Evolutionary conservation across 53 echinoderm and acorn worm genomes (phyloP).

Genomic region (Holothuria leucospilota): DNA sequence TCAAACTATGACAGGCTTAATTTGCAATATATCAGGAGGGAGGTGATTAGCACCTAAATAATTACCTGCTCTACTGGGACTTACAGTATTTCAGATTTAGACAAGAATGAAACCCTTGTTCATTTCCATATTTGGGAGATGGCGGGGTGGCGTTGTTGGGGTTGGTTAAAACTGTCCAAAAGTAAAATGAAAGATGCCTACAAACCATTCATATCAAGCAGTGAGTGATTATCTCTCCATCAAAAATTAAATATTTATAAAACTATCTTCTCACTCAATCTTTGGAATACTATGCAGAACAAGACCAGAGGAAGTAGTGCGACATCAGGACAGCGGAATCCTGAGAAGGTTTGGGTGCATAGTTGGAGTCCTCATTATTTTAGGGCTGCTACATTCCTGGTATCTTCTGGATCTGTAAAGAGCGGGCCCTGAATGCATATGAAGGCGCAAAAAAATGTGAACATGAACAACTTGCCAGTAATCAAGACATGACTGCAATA

Average conservation of each 20-base stretch:
- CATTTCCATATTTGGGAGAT: too few relatives aligned
- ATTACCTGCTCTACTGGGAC: too few relatives aligned
- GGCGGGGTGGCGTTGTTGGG: too few relatives aligned
- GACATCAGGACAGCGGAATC: slow-evolving; percentile 87
- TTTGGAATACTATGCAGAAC: slow-evolving; percentile 76
- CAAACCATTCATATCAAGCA: too few relatives aligned
- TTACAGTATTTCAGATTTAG: too few relatives aligned
- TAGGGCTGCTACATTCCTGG: slow-evolving; percentile 89
- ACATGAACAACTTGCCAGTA: not conserved
- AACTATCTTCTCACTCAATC: slow-evolving; percentile 68
- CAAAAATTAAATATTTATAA: not conserved
- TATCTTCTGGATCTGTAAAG: slow-evolving; percentile 88
- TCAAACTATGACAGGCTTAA: too few relatives aligned
- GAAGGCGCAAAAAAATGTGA: not conserved
- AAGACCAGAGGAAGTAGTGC: slow-evolving; percentile 71
- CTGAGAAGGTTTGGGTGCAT: slow-evolving; percentile 83
- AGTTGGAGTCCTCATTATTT: slow-evolving; percentile 90
- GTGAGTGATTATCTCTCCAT: not conserved
- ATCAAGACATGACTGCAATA: not conserved
- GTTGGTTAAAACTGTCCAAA: too few relatives aligned
- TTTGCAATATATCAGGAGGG: too few relatives aligned
- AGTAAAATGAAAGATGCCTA: too few relatives aligned
- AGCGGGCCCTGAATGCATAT: slow-evolving; percentile 83
- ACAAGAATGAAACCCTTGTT: too few relatives aligned
- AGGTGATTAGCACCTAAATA: too few relatives aligned